Evolutionary conservation across 1,140 invertebrate genomes (phyloP).

Genomic region (Zeugodacus cucurbitae): DNA sequence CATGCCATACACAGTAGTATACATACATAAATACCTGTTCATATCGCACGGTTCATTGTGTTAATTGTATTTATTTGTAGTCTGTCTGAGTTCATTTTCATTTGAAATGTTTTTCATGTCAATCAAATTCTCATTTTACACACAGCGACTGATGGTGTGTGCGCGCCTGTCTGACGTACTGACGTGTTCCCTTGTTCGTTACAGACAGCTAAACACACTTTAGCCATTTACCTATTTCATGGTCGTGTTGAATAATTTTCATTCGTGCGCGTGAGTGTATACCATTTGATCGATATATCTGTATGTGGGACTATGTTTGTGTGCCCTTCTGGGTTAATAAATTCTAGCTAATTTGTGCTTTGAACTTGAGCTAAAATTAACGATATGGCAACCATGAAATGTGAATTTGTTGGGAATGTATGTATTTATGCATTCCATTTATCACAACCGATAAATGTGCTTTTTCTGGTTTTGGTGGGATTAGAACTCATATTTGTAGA

Average conservation of each 20-base stretch:
- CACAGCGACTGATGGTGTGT: not conserved
- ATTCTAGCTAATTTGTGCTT: not conserved
- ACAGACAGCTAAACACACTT: not conserved
- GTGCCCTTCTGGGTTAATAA: not conserved
- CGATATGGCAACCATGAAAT: not conserved
- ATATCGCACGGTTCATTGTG: not conserved
- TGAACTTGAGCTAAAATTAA: conserved; percentile 9
- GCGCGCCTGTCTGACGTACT: not conserved
- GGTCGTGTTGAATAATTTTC: not conserved
- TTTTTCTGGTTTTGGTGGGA: no score
- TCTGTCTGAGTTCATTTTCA: not conserved
- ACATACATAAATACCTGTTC: not conserved
- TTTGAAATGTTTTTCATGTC: conserved; percentile 26
- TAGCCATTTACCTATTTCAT: not conserved
- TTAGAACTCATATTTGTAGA: no score
- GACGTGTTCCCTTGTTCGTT: not conserved
- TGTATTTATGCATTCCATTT: not conserved
- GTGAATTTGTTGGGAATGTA: not conserved
- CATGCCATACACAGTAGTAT: not conserved
- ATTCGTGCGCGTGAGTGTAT: not conserved
- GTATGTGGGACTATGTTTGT: no score
- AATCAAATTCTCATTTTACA: conserved; percentile 12
- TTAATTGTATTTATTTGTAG: conserved; percentile 29
- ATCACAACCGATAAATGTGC: no score
- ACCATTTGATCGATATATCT: not conserved